These are phyloP conservation scores for Pangasius larnaudii DNA, from an alignment of 2,797 vertebrate species.

Conservation along the genomic window DNA sequence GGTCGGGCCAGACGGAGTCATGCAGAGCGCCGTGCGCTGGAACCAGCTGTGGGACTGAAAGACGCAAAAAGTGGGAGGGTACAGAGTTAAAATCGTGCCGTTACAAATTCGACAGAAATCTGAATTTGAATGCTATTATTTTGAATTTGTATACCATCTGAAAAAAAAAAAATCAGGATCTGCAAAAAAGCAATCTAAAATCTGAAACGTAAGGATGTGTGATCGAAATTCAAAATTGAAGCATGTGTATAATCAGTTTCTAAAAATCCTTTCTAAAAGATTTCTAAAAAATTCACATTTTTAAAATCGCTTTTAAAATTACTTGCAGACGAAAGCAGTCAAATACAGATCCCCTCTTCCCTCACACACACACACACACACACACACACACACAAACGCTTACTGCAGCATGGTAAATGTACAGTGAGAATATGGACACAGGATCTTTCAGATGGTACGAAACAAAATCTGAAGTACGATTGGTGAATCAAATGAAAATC, in stretches of 20 bases:
- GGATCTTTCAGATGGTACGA: too few species aligned
- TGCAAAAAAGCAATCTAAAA: background rate
- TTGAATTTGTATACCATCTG: background rate
- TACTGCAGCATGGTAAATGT: too few species aligned
- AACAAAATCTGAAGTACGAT: background rate
- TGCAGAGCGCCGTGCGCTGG: slow-evolving; percentile 59
- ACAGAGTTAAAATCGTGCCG: background rate
- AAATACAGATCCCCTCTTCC: background rate
- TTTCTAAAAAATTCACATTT: background rate
- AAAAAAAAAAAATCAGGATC: background rate
- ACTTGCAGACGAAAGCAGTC: background rate
- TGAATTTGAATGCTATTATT: background rate
- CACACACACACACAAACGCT: too few species aligned
- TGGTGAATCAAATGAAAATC: background rate
- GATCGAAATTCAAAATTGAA: background rate
- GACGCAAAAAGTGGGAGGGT: slow-evolving; percentile 14
- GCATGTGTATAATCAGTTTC: background rate
- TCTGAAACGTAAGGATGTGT: background rate
- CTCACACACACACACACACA: background rate
- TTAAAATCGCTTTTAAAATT: background rate
- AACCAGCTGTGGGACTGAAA: slow-evolving; percentile 63
- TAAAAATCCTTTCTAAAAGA: background rate
- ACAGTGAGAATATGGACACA: too few species aligned
- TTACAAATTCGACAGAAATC: background rate
- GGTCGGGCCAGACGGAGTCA: slow-evolving; percentile 73